Conservation (phyloP, 2,113 vertebrate genomes). For the Tupaia tana region DNA sequence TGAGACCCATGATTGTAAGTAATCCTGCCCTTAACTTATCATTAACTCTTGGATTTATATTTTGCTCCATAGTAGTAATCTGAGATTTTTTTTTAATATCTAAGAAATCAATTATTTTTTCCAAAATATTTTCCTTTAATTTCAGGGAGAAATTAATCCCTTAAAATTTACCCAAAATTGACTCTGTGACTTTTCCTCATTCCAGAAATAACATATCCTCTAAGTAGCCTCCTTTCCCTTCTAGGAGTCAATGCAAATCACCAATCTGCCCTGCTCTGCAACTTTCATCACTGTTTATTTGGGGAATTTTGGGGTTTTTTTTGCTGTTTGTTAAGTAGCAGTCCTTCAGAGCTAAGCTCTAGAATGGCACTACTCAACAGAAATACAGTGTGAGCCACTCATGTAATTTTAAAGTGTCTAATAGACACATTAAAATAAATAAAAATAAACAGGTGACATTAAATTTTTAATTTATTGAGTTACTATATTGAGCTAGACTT, state of each 20-base stretch:
- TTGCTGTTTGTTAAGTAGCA: neutral
- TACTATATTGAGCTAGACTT: neutral
- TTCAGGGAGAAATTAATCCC: neutral
- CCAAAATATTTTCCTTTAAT: slow-evolving; percentile 31
- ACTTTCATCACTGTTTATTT: neutral
- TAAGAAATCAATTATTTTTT: slow-evolving; percentile 27
- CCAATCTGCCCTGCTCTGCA: neutral
- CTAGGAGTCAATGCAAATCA: neutral
- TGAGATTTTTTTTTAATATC: neutral
- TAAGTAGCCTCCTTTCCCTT: neutral
- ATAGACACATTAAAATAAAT: slow-evolving; percentile 6
- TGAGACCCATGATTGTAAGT: neutral
- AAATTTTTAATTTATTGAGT: neutral
- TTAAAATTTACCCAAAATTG: neutral
- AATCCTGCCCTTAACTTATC: neutral
- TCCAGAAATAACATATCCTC: neutral
- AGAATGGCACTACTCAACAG: neutral
- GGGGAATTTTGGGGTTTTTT: neutral
- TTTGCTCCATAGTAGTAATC: neutral
- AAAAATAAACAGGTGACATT: neutral
- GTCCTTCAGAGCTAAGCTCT: neutral
- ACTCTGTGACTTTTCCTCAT: neutral
- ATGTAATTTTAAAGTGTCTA: neutral
- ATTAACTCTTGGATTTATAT: neutral
- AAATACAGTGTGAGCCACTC: neutral